Conservation (phyloP, 2,113 vertebrate species). For the rat (Rattus norvegicus) region GRCr8 NC_086036.1:47813001-47813500, state of each 20-base stretch:
- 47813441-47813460: neutral
- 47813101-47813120: neutral
- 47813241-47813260: neutral
- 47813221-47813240: neutral
- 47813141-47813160: neutral
- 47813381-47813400: neutral
- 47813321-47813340: neutral
- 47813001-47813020: too few relatives aligned
- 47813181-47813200: neutral
- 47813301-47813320: neutral
- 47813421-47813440: conserved; percentile 1
- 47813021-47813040: neutral
- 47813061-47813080: neutral
- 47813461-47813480: neutral
- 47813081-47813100: neutral
- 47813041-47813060: neutral
- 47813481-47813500: neutral
- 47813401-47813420: conserved; percentile 21
- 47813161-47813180: neutral
- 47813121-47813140: neutral
- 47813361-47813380: neutral
- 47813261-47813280: neutral
- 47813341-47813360: neutral
- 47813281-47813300: neutral
- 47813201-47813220: conserved; percentile 3